Percentiles rank a stretch among this genome's conserved stretches.
phyloP scores from a whole-genome alignment of 2,797 vertebrate species.

The Siniperca scherzeri region DNA sequence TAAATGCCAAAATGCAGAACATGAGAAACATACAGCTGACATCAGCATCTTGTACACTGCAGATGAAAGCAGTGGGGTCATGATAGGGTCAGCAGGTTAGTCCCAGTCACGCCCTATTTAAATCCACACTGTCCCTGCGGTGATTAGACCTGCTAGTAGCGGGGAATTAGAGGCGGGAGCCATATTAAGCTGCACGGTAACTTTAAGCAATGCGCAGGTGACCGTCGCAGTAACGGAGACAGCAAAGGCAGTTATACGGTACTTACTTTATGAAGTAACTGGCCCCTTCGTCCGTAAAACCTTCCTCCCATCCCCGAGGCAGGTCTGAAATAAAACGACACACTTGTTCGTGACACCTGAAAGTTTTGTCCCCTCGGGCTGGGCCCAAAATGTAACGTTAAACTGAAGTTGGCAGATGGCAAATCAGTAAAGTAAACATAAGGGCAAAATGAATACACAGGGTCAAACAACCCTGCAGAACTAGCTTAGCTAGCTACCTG shows the following conservation, averaged over 20 bases:
- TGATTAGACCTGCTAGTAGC: slow-evolving; percentile 14
- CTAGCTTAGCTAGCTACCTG: slow-evolving; percentile 83
- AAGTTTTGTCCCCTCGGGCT: slow-evolving; percentile 55
- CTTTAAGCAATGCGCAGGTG: slow-evolving; percentile 29
- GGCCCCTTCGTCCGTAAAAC: slow-evolving; percentile 92
- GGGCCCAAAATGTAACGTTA: background rate
- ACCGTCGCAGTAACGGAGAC: background rate
- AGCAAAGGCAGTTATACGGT: background rate
- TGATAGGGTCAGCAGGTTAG: slow-evolving; percentile 39
- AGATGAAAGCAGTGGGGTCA: slow-evolving; percentile 40
- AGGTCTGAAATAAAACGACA: slow-evolving; percentile 84
- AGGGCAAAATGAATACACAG: background rate
- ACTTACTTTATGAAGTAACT: slow-evolving; percentile 98
- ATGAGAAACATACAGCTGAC: background rate
- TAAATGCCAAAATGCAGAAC: background rate
- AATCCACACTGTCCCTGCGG: slow-evolving; percentile 29
- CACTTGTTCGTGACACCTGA: slow-evolving; percentile 29
- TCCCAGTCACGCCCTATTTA: slow-evolving; percentile 17
- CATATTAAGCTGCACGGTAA: slow-evolving; percentile 46
- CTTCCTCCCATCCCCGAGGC: slow-evolving; percentile 95
- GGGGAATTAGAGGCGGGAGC: slow-evolving; percentile 47
- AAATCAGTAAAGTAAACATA: slow-evolving; percentile 26
- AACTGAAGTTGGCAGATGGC: background rate
- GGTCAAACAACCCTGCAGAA: background rate
- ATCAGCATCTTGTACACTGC: background rate